Evolutionary conservation across 2,797 vertebrate species (phyloP).

Genomic region (Tenualosa ilisha): DNA sequence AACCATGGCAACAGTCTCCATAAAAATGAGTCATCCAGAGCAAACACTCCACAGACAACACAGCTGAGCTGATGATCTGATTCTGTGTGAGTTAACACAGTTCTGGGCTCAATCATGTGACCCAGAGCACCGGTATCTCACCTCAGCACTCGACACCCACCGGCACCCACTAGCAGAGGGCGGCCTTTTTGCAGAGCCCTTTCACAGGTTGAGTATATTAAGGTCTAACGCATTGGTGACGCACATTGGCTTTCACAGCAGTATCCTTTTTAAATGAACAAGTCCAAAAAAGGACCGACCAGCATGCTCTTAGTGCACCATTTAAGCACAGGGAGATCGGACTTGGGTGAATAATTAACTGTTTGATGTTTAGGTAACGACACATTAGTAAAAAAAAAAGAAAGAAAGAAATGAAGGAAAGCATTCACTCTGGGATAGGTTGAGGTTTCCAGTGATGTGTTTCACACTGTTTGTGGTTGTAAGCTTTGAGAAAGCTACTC

Average conservation of each 20-base stretch:
- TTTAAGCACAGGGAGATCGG: not conserved
- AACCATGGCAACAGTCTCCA: not conserved
- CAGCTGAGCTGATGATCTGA: not conserved
- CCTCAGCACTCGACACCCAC: not conserved
- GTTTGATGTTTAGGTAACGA: no score
- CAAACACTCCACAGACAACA: not conserved
- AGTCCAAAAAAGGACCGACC: not conserved
- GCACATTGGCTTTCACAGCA: conserved; percentile 9
- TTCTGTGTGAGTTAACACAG: not conserved
- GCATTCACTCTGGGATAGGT: not conserved
- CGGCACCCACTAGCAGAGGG: not conserved
- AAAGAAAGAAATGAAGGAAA: not conserved
- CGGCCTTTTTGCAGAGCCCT: not conserved
- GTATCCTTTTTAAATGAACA: not conserved
- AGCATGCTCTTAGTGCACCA: not conserved
- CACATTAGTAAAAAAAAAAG: not conserved
- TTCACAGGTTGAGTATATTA: not conserved
- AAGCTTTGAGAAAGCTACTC: not conserved
- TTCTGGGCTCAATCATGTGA: not conserved
- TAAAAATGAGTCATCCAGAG: not conserved
- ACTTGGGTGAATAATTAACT: not conserved
- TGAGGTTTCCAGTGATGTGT: not conserved
- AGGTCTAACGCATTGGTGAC: not conserved
- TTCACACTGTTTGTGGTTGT: not conserved
- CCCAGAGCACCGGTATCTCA: not conserved